Conservation (phyloP, 2,888 invertebrate species). For the Ctenicera cuprea region DNA sequence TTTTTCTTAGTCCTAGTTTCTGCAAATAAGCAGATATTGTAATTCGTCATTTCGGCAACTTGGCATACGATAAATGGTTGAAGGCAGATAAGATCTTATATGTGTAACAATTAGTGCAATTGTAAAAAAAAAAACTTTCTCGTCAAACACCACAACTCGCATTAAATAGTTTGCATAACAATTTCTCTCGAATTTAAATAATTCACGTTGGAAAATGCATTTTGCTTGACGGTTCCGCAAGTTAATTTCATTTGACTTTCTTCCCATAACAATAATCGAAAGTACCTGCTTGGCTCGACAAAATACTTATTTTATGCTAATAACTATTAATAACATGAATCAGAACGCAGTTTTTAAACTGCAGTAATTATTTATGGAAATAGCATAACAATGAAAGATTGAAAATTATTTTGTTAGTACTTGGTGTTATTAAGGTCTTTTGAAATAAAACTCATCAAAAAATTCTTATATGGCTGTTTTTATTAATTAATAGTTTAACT, state of each 20-base stretch:
- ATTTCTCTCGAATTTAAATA: slow-evolving; percentile 47
- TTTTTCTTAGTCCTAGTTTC: too few species aligned
- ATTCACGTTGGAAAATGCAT: slow-evolving; percentile 39
- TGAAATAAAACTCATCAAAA: too few species aligned
- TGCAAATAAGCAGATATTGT: too few species aligned
- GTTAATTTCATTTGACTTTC: slow-evolving; percentile 40
- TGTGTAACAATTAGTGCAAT: slow-evolving; percentile 23
- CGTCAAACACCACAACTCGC: slow-evolving; percentile 31
- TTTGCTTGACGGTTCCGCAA: slow-evolving; percentile 44
- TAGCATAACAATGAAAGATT: too few species aligned
- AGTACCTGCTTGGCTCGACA: slow-evolving; percentile 1
- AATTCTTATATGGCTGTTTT: too few species aligned
- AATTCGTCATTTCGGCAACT: too few species aligned
- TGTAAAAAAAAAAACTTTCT: slow-evolving; percentile 37
- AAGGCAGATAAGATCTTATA: slow-evolving; percentile 14
- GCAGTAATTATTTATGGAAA: neutral
- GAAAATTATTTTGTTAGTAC: too few species aligned
- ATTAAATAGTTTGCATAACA: slow-evolving; percentile 38
- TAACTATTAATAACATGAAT: slow-evolving; percentile 4
- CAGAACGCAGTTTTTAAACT: neutral
- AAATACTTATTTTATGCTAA: neutral
- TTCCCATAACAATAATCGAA: slow-evolving; percentile 25
- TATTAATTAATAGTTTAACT: too few species aligned
- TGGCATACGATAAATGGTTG: neutral
- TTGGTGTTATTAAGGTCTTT: too few species aligned